Percentiles rank a stretch among this genome's conserved stretches.
phyloP scores from a whole-genome alignment of 2,888 invertebrate species.

The Opisthograptis luteolata region DNA sequence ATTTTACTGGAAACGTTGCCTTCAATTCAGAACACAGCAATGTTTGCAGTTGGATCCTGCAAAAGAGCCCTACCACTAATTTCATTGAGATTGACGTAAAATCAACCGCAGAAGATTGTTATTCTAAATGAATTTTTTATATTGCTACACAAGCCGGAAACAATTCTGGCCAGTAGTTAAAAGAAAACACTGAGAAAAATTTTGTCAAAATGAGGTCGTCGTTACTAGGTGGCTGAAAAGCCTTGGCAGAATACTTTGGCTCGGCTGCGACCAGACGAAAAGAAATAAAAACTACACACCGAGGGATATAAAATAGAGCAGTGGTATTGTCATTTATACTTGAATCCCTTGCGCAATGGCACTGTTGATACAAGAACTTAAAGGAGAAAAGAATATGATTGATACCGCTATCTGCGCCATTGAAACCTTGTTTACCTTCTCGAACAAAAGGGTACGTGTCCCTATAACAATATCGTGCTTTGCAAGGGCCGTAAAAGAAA shows the following conservation, averaged over 20 bases:
- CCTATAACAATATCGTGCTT: slow-evolving; percentile 27
- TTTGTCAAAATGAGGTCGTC: slow-evolving; percentile 4
- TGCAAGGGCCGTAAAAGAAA: slow-evolving; percentile 37
- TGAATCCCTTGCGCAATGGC: slow-evolving; percentile 38
- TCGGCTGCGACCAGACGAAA: slow-evolving; percentile 9
- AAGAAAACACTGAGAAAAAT: slow-evolving; percentile 15
- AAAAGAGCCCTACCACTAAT: not conserved
- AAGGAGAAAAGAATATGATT: slow-evolving; percentile 40
- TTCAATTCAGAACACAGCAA: too few species aligned
- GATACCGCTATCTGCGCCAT: slow-evolving; percentile 40
- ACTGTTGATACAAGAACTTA: slow-evolving; percentile 41
- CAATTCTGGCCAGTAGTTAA: not conserved
- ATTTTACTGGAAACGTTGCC: too few species aligned
- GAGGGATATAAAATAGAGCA: slow-evolving; percentile 31
- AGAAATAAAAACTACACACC: slow-evolving; percentile 26
- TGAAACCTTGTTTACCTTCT: slow-evolving; percentile 44
- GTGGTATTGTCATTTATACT: slow-evolving; percentile 35
- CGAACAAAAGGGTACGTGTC: slow-evolving; percentile 27
- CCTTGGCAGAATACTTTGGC: slow-evolving; percentile 9
- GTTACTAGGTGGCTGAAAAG: slow-evolving; percentile 1
- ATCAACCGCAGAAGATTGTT: too few species aligned
- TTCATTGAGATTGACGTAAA: too few species aligned
- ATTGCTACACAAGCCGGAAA: not conserved
- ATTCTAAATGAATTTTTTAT: not conserved
- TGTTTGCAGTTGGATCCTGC: too few species aligned